Conservation (phyloP, 2,113 vertebrate genomes). For the Mesembrinibis cayennensis region DNA sequence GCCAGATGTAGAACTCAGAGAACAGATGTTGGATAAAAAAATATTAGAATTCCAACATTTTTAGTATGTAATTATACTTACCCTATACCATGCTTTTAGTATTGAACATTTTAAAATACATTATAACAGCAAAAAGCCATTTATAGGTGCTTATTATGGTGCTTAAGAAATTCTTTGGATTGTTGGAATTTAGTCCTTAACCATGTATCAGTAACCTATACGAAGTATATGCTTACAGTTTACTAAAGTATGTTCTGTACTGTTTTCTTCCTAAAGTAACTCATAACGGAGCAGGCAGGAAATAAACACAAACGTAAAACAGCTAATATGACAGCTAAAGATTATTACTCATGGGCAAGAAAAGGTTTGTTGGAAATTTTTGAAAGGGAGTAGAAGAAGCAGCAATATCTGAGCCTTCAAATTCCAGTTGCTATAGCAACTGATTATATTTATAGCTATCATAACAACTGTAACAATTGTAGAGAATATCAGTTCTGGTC, state of each 20-base stretch:
- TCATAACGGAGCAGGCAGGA: not conserved
- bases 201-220: not conserved
- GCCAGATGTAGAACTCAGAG: not conserved
- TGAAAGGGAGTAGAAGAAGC: not conserved
- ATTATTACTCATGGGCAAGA: not conserved
- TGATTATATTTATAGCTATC: conserved; percentile 54
- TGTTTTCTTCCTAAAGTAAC: not conserved
- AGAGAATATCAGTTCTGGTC: not conserved
- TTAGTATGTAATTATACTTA: not conserved
- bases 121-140: not conserved
- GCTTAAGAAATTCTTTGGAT: not conserved
- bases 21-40: not conserved
- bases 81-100: not conserved
- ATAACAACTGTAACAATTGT: not conserved
- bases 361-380: conserved; percentile 18
- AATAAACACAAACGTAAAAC: not conserved
- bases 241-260: not conserved
- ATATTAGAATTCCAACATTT: not conserved
- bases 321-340: not conserved
- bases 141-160: not conserved
- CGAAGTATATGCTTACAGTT: not conserved
- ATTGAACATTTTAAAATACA: not conserved
- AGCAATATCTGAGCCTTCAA: not conserved
- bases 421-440: conserved; percentile 60
- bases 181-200: not conserved